Base-by-base conservation (phyloP, 2,113 vertebrate species). In the Kobus ellipsiprymnus region DNA sequence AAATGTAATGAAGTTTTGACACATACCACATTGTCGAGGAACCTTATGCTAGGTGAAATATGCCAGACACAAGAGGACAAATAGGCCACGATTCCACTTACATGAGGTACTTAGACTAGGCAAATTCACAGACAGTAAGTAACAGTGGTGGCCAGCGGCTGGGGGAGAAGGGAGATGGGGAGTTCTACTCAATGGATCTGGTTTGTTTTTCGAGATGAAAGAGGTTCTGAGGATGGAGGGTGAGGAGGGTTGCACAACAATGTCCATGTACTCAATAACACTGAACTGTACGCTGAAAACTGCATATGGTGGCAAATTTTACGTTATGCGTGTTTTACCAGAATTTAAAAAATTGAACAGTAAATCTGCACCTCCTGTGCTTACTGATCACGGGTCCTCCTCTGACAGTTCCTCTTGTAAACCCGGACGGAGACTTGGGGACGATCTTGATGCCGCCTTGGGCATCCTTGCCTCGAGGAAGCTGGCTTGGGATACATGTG, bases 361-460 rank as follows among this genome's bases (percentile, higher is more conserved):
- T 10, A 52, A 92, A 60, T 21, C 36, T 13, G 8, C 44, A 54
- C 12, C n/a, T 84, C 50, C 25, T 55, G 44, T 50, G 21, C 52
- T 62, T 46, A 74, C 71, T 25, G 46, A 48, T 25, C 21, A 11
- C 25, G 84, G 40, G 27, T 87, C 8, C 16, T 30, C 46, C 46
- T 86, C 55, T n/a, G 33, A 71, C 7, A 48, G 30, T 33, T 83
- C 48, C 40, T 57, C 64, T 54, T 9, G 59, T 25, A 30, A 54
- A 29, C 57, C 1, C 0, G 7, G 40, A 80, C 14, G 30, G 33
- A 44, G 40, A 44, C 46, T 57, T 48, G 2, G 16, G 11, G 48
- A 23, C 5, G 0, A 30, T 91, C 25, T 2, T 1, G 15, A 12
- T 3, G 46, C 33, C 3, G 23, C 13, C n/a, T 2, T 9, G 21